Percentiles rank a stretch among this genome's conserved stretches.
Conservation (phyloP, 2,888 invertebrate species). For the Slavum lentiscoides region DNA sequence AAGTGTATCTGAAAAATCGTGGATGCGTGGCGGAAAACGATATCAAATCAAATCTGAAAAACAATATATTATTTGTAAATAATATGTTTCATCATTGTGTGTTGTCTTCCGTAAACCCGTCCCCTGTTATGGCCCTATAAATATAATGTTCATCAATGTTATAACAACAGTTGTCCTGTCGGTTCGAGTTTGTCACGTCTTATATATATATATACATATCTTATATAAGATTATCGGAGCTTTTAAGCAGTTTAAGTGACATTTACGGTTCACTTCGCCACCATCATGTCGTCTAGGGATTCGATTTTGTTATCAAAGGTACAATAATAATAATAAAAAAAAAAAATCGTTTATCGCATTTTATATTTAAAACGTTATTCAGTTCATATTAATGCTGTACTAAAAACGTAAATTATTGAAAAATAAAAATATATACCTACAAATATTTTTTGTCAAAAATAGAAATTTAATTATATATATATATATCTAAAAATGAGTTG, state of each 20-base stretch:
- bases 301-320: slow-evolving; percentile 23
- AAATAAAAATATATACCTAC: background rate
- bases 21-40: slow-evolving; percentile 32
- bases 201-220: background rate
- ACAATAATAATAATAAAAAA: slow-evolving; percentile 4
- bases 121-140: slow-evolving; percentile 20
- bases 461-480: too few relatives aligned
- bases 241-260: slow-evolving; percentile 2
- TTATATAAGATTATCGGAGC: background rate
- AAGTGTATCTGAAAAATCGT: slow-evolving; percentile 40
- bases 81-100: slow-evolving; percentile 40
- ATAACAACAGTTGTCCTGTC: slow-evolving; percentile 30
- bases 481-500: too few relatives aligned
- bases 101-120: background rate
- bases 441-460: background rate
- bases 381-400: too few relatives aligned
- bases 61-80: slow-evolving; percentile 37
- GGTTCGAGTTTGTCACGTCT: background rate
- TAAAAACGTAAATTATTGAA: background rate
- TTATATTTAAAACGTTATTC: too few relatives aligned
- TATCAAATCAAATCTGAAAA: slow-evolving; percentile 30
- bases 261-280: background rate
- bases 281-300: slow-evolving; percentile 7
- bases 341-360: too few relatives aligned
- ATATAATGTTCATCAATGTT: slow-evolving; percentile 15